Evolutionary conservation across 2,113 vertebrate genomes (phyloP).

Genomic region (Gnathonemus echidnorhynchus): DNA sequence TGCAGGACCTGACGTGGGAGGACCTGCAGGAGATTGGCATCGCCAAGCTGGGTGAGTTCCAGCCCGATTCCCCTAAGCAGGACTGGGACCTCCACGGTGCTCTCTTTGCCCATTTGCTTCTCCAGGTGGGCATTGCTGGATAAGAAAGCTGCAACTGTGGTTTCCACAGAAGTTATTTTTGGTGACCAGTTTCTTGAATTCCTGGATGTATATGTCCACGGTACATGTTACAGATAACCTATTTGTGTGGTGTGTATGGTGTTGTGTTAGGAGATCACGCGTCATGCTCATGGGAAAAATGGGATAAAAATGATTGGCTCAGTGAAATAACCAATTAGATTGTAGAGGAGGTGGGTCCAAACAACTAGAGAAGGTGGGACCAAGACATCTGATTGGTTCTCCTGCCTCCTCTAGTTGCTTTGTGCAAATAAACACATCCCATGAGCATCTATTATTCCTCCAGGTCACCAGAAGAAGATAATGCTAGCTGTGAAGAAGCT

Average conservation of each 20-base stretch:
- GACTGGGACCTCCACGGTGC: not conserved
- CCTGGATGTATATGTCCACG: not conserved
- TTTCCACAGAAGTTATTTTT: not conserved
- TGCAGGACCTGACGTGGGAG: slow-evolving; percentile 87
- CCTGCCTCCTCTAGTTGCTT: too few species aligned
- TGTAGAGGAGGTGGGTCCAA: too few species aligned
- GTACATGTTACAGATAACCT: not conserved
- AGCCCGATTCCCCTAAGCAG: not conserved
- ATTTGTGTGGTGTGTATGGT: not conserved
- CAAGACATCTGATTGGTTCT: too few species aligned
- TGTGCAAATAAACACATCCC: not conserved
- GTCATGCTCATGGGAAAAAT: too few species aligned
- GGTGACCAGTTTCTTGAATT: not conserved
- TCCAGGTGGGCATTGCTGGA: not conserved
- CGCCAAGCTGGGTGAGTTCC: slow-evolving; percentile 74
- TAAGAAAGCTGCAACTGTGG: not conserved
- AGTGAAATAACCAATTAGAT: too few species aligned
- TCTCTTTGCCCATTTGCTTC: not conserved
- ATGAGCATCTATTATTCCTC: not conserved
- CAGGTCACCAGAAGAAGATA: slow-evolving; percentile 96
- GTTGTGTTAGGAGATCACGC: not conserved
- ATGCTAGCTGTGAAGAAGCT: slow-evolving; percentile 89
- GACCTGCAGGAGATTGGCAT: slow-evolving; percentile 93
- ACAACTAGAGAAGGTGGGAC: too few species aligned
- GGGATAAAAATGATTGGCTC: too few species aligned